These are phyloP conservation scores for Oophaga sylvatica DNA, from an alignment of 2,797 vertebrate species.

Conservation along the genomic window DNA sequence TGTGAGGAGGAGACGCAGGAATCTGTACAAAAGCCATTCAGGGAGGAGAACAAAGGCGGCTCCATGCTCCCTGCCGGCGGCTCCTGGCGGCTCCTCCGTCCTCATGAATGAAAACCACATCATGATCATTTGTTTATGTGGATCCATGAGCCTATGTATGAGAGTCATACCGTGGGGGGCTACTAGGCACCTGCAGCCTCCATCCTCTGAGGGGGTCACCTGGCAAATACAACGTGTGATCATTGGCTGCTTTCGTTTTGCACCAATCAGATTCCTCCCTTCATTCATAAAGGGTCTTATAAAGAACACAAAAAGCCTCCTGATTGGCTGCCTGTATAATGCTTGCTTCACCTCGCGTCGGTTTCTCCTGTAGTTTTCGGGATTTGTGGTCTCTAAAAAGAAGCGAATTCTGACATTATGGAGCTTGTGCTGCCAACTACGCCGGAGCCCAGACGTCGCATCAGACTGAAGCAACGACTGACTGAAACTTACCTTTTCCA, in stretches of 20 bases:
- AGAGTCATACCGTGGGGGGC: background rate
- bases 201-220: background rate
- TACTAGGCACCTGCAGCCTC: background rate
- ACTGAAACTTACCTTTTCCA: too few relatives aligned
- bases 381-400: too few relatives aligned
- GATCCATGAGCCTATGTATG: background rate
- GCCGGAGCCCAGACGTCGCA: too few relatives aligned
- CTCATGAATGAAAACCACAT: background rate
- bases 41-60: background rate
- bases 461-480: too few relatives aligned
- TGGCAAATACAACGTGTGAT: too few relatives aligned
- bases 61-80: background rate
- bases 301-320: too few relatives aligned
- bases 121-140: background rate
- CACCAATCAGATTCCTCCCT: background rate
- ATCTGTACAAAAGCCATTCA: conserved; percentile 24
- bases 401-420: too few relatives aligned
- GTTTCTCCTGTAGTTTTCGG: too few relatives aligned
- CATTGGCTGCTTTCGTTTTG: too few relatives aligned
- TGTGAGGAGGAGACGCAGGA: conserved; percentile 51
- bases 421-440: too few relatives aligned
- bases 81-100: background rate
- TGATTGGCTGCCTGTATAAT: too few relatives aligned
- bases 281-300: background rate
- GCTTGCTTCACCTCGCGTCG: too few relatives aligned